Base-by-base conservation (phyloP, 2,888 invertebrate genomes). In the Zhuqinia jingwanae region DNA sequence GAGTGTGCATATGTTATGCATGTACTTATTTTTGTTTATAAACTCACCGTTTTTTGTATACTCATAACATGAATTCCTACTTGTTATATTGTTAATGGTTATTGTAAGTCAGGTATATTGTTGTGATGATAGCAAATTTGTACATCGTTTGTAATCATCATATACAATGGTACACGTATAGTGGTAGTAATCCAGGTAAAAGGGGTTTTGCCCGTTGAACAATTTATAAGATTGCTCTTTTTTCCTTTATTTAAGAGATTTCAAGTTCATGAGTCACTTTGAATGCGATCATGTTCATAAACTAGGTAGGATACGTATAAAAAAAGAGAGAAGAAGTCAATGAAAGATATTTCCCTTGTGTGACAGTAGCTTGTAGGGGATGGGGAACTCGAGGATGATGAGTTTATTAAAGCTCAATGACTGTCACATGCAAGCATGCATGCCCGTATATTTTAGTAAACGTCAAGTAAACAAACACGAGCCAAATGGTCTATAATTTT, bases 361-460 rank as follows among this genome's bases (percentile, higher is more conserved):
- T 78, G 63, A 78, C 63, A 65, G 60, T 42, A 60, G 45, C 17
- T 36, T 36, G 8, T 36, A 53, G 68, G 27, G 65, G 17, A 65
- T 65, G 65, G 20, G 65, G 36, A 8, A 50, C 36, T 65, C 65
- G 25, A n/a, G 47, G 22, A 70, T 79, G 80, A 80, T 80, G 80
- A 80, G 80, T 80, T 80, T 80, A 80, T 80, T 80, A 80, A 80
- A 80, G 68, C 68, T 42, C 53, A 53, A 80, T 70, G 56, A 68
- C 42, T 80, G 80, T 68, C 80, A 80, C 80, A 68, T 80, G 20
- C 20, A 65, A 65, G 42, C 65, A 65, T 65, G 30, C 30, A 27
- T 56, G 76, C 22, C 42, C 36, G 65, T 65, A 65, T 42, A 77
- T 58, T 58, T 30, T 6, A 6, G 13, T 13, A 2, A 60, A 15